A percentile compares a stretch with the other conserved stretches of the same genome.
phyloP scores from a whole-genome alignment of 2,888 invertebrate genomes.

The Pseudolycoriella hygida region DNA sequence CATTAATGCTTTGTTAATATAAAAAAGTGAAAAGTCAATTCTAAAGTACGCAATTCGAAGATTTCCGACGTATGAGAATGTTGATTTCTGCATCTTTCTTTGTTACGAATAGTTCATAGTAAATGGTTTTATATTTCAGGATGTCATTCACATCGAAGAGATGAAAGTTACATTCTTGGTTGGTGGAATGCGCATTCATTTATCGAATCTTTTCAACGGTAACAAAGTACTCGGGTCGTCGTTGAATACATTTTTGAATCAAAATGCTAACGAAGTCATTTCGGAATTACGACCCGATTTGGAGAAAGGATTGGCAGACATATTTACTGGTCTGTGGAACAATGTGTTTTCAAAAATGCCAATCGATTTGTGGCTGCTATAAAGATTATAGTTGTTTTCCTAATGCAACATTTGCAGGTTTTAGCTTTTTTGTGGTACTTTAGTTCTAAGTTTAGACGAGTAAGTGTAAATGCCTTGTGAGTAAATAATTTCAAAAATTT shows the following conservation, averaged over 20 bases:
- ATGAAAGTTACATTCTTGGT: slow-evolving; percentile 39
- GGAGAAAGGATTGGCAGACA: slow-evolving; percentile 33
- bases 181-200: slow-evolving; percentile 33
- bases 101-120: too few species aligned
- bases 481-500: too few species aligned
- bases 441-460: too few species aligned
- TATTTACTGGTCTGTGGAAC: slow-evolving; percentile 38
- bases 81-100: too few species aligned
- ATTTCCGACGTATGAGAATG: too few species aligned
- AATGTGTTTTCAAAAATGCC: slow-evolving; percentile 39
- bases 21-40: too few species aligned
- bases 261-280: slow-evolving; percentile 40
- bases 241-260: slow-evolving; percentile 38
- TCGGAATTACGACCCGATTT: slow-evolving; percentile 36
- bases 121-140: slow-evolving; percentile 16
- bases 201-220: slow-evolving; percentile 42
- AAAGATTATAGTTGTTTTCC: background rate
- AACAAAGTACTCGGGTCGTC: slow-evolving; percentile 40
- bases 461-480: too few species aligned
- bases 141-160: slow-evolving; percentile 31
- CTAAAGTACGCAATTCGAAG: too few species aligned
- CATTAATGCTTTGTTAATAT: too few species aligned
- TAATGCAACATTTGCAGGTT: too few species aligned
- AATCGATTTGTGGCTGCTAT: slow-evolving; percentile 35
- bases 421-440: too few species aligned